Conservation (phyloP, 2,888 invertebrate genomes). For the Bembecia ichneumoniformis region DNA sequence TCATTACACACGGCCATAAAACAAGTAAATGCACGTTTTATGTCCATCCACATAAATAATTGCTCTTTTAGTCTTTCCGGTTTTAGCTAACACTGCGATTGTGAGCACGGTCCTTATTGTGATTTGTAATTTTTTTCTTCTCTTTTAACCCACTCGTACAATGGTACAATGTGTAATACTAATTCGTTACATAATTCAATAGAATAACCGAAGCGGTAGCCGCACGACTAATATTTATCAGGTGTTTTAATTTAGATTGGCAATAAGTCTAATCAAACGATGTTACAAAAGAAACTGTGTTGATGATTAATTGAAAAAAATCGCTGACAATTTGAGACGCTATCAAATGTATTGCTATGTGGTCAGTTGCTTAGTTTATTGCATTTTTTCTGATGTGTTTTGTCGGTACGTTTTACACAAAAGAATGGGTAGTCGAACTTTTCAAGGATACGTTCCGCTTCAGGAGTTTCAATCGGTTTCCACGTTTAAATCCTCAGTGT, state of each 20-base stretch:
- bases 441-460: slow-evolving; percentile 59
- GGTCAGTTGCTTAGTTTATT: slow-evolving; percentile 20
- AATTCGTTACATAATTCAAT: slow-evolving; percentile 12
- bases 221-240: slow-evolving; percentile 26
- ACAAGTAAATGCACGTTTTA: slow-evolving; percentile 45
- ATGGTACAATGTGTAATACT: too few species aligned
- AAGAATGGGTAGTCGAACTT: slow-evolving; percentile 56
- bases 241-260: slow-evolving; percentile 30
- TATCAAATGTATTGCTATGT: slow-evolving; percentile 33
- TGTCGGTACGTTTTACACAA: slow-evolving; percentile 37
- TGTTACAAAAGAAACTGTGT: slow-evolving; percentile 28
- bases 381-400: slow-evolving; percentile 41
- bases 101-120: not conserved
- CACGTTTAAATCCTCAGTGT: slow-evolving; percentile 3
- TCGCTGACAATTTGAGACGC: slow-evolving; percentile 54
- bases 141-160: not conserved
- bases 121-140: not conserved
- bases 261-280: slow-evolving; percentile 38
- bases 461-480: slow-evolving; percentile 31
- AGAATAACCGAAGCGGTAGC: slow-evolving; percentile 15
- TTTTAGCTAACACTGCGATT: not conserved
- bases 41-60: slow-evolving; percentile 22
- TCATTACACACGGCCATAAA: slow-evolving; percentile 49
- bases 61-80: not conserved
- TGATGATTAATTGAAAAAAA: slow-evolving; percentile 61